Evolutionary conservation across 1,140 invertebrate genomes (phyloP), one percentile per base, ranked within the genome.

Genomic region (Oryzaephilus surinamensis): DNA sequence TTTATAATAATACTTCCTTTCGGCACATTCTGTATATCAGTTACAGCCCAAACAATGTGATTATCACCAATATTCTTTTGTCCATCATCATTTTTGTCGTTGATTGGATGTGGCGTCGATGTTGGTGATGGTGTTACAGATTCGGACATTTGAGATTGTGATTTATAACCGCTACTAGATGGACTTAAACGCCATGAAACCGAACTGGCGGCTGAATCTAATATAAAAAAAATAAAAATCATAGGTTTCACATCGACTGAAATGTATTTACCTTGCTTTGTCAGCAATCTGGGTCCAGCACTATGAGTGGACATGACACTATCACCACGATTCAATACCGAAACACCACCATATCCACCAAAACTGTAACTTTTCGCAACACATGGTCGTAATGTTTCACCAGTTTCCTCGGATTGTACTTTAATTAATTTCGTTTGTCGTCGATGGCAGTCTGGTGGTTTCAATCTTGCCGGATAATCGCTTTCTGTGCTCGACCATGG

Each of bases 321-420:
- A 45, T 67, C 63, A 8, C 59, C 62, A 57, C 63, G 56, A 19
- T 43, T 64, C 10, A 61, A 43, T 6, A 49, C 46, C n/a, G 51
- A n/a, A 50, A 54, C 66, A 27, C 64, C 70, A 3, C 76, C 75
- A 51, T 87, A 88, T 11, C 85, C 86, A 14, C 83, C 84, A 54
- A 90, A 90, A 58, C 84, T 89, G 63, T 83, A 85, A 12, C 81
- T 83, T 62, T 90, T 90, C 32, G 82, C 78, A 13, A 90, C 82
- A 0, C 69, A 73, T 19, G 74, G 72, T 13, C 74, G 59, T 30
- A 74, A 6, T 59, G 58, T 23, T 70, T 61, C 49, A 66, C 56
- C 48, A 40, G 65, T 63, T 50, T 76, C 74, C 43, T 72, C 63
- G 0, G 74, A 72, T 52, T 73, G 63, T 18, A 70, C 51, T 32